phyloP scores from a whole-genome alignment of 2,888 invertebrate genomes.

The Orthosia gracilis region DNA sequence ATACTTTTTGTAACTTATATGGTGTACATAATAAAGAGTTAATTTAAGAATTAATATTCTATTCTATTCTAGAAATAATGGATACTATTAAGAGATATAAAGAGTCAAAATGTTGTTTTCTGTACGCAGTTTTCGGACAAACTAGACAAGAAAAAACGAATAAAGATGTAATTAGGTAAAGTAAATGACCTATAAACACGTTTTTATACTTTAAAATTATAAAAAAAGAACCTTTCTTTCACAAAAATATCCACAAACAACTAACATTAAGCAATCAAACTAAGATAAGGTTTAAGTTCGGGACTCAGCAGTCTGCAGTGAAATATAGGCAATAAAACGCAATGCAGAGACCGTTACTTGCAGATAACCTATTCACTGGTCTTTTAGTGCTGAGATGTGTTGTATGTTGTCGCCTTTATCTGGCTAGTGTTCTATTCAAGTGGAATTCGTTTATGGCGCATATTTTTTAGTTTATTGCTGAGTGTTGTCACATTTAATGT shows the following conservation, averaged over 20 bases:
- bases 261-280: constrained; percentile 46
- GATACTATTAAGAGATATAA: neutral
- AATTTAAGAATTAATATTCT: too few relatives aligned
- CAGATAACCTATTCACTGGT: constrained; percentile 65
- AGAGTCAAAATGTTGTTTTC: neutral
- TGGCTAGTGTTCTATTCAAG: constrained; percentile 30
- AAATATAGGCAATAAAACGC: constrained; percentile 67
- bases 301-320: constrained; percentile 41
- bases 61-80: too few relatives aligned
- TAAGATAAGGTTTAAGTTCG: constrained; percentile 48
- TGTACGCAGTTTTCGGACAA: neutral
- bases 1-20: too few relatives aligned
- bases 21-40: too few relatives aligned
- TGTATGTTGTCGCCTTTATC: constrained; percentile 40
- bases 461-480: constrained; percentile 37
- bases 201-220: too few relatives aligned
- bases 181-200: too few relatives aligned
- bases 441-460: constrained; percentile 17
- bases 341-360: constrained; percentile 59
- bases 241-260: constrained; percentile 15
- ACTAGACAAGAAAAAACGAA: neutral
- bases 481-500: neutral
- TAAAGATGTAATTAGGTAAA: too few relatives aligned
- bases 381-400: constrained; percentile 48
- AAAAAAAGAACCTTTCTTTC: neutral